These are phyloP conservation scores for Cirrhinus mrigala DNA, from an alignment of 2,797 vertebrate species.

Conservation along the genomic window DNA sequence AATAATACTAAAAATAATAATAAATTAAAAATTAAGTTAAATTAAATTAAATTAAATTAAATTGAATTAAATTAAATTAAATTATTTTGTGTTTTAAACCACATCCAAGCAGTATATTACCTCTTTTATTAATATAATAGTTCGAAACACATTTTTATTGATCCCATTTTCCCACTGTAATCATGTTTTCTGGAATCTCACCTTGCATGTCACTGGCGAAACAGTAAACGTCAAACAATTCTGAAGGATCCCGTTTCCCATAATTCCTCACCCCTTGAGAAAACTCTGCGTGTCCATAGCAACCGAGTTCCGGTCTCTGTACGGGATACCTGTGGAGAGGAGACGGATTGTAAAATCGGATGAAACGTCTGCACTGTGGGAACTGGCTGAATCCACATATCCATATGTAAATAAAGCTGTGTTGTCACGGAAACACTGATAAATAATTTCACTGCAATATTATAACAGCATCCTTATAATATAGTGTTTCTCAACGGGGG, in stretches of 20 bases:
- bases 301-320: slow-evolving; percentile 90
- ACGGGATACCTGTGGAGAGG: slow-evolving; percentile 86
- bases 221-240: slow-evolving; percentile 95
- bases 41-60: no score
- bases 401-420: slow-evolving; percentile 35
- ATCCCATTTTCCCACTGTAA: neutral
- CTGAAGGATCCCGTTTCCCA: slow-evolving; percentile 84
- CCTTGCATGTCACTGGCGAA: slow-evolving; percentile 87
- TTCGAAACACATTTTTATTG: neutral
- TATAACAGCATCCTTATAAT: slow-evolving; percentile 28
- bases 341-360: neutral
- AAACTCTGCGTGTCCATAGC: slow-evolving; percentile 91
- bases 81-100: no score
- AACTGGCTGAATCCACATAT: neutral
- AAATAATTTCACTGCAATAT: slow-evolving; percentile 44
- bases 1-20: no score
- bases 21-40: no score
- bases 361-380: neutral
- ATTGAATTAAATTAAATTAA: no score
- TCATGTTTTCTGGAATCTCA: slow-evolving; percentile 58
- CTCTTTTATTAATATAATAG: neutral
- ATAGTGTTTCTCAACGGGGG: no score
- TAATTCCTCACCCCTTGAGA: slow-evolving; percentile 92
- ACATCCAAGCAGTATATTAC: no score
- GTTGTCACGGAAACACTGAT: neutral